These are phyloP conservation scores for Lutraria rhynchaena DNA, from an alignment of 1,140 invertebrate species.

Conservation along the genomic window DNA sequence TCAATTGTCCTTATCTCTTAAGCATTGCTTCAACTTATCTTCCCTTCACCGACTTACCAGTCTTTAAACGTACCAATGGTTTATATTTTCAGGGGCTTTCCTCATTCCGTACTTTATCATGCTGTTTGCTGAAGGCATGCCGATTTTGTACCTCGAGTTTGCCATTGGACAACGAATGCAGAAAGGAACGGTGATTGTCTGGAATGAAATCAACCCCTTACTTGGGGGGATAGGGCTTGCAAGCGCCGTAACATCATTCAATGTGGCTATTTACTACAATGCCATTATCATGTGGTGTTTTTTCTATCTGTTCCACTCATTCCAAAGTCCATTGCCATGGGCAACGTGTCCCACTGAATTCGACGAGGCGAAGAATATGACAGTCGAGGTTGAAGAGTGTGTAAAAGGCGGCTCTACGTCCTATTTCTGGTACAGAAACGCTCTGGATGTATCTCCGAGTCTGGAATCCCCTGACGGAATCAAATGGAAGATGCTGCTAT, in stretches of 20 bases:
- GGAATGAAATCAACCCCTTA: slow-evolving; percentile 74
- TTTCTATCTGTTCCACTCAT: slow-evolving; percentile 89
- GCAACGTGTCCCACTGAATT: slow-evolving; percentile 87
- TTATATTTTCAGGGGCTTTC: slow-evolving; percentile 74
- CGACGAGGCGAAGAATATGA: slow-evolving; percentile 59
- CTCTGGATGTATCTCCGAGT: slow-evolving; percentile 73
- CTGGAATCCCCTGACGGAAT: slow-evolving; percentile 85
- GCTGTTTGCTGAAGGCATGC: slow-evolving; percentile 78
- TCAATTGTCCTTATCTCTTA: no score
- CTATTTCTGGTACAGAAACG: slow-evolving; percentile 77
- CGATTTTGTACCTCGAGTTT: slow-evolving; percentile 75
- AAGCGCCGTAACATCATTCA: slow-evolving; percentile 97
- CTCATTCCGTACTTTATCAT: slow-evolving; percentile 78
- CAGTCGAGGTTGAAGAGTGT: slow-evolving; percentile 69
- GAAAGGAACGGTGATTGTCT: slow-evolving; percentile 70
- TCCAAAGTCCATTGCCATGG: slow-evolving; percentile 90
- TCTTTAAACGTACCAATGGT: no score
- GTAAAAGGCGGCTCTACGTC: slow-evolving; percentile 73
- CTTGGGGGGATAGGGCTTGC: slow-evolving; percentile 94
- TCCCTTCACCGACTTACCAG: no score
- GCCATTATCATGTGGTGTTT: slow-evolving; percentile 98
- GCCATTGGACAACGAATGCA: slow-evolving; percentile 75
- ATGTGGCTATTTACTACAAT: slow-evolving; percentile 99
- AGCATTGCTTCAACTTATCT: no score
- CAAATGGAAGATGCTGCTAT: slow-evolving; percentile 96